A percentile compares a stretch with the other conserved stretches of the same genome.
Evolutionary conservation across 2,797 vertebrate genomes (phyloP).

Genomic region (Notolabrus celidotus): DNA sequence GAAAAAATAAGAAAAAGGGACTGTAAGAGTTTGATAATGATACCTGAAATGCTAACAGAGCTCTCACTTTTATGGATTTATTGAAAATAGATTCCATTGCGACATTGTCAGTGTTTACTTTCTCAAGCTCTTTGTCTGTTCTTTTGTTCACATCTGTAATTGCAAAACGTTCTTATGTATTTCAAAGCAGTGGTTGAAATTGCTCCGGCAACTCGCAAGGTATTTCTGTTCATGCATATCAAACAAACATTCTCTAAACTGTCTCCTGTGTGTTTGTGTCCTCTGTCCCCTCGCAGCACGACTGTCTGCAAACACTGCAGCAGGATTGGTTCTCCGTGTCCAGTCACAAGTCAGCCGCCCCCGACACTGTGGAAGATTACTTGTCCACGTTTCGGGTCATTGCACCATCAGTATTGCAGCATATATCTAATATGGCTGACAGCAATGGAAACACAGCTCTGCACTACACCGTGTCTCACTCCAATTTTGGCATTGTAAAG

Average conservation of each 20-base stretch:
- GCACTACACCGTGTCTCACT: slow-evolving; percentile 98
- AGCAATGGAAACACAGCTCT: slow-evolving; percentile 97
- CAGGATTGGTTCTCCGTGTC: slow-evolving; percentile 97
- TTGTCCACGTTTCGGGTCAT: slow-evolving; percentile 87
- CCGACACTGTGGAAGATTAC: slow-evolving; percentile 90
- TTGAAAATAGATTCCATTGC: slow-evolving; percentile 12
- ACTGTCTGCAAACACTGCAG: slow-evolving; percentile 92
- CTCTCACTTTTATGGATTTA: slow-evolving; percentile 13
- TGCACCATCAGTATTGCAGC: slow-evolving; percentile 88
- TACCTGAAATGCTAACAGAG: slow-evolving; percentile 1
- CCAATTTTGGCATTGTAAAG: slow-evolving; percentile 95
- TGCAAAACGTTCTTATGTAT: slow-evolving; percentile 39
- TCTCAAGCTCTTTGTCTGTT: slow-evolving; percentile 42
- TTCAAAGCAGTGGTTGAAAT: slow-evolving; percentile 28
- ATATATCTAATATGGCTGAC: slow-evolving; percentile 94
- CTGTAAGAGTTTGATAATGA: slow-evolving; percentile 15
- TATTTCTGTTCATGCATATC: slow-evolving; percentile 10
- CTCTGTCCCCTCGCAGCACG: slow-evolving; percentile 84
- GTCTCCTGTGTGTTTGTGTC: not conserved
- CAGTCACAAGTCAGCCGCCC: slow-evolving; percentile 91
- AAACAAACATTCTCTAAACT: not conserved
- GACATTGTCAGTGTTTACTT: slow-evolving; percentile 24
- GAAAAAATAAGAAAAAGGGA: not conserved
- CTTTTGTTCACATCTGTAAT: slow-evolving; percentile 50
- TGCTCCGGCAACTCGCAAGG: slow-evolving; percentile 17